Evolutionary conservation across 1,140 invertebrate genomes (phyloP), one percentile per base, ranked within the genome.

Genomic region (Drosophila gunungcola): DNA sequence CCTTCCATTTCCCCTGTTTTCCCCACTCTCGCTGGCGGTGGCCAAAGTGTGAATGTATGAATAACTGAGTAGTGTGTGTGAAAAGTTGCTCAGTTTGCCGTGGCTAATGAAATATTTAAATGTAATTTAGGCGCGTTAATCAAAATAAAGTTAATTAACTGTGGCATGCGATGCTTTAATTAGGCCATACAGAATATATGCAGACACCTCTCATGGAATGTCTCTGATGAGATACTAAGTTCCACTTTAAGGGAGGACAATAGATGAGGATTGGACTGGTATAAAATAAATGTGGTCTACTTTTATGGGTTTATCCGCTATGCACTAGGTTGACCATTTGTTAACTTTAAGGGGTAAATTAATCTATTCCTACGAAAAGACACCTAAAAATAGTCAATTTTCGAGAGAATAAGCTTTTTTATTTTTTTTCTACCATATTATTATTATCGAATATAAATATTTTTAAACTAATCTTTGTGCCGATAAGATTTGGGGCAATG

Each of bases 81-180:
- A 57, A 58, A 62, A 69, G 75, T 78, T 73, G 41, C 62, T 51
- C 10, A 42, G 69, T 46, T 62, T 63, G 54, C 79, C 63, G 41
- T 53, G 70, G 51, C 70, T 88, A 73, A 88, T 86, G 51, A 86
- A 86, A 73, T 88, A 86, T 88, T 84, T 80, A 84, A 85, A 73
- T 85, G 80, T 69, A 84, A 85, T 84, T 84, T 84, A 68, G 53
- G 58, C n/a, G 68, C 58, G 73, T 58, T 73, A 54, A 80, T 79
- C 78, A 77, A 80, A 84, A 77, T 77, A 54, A 83, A 65, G 69
- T 88, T 75, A 86, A 86, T 88, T 76, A 88, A 88, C 79, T 79
- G 64, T 65, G 83, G 56, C 67, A 41, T n/a, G 68, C 58, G 48
- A 27, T 27, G 54, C 75, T 79, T 86, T 88, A 88, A 88, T 86